Evolutionary conservation across 1,140 invertebrate genomes (phyloP).

Genomic region (Zaprionus capensis): DNA sequence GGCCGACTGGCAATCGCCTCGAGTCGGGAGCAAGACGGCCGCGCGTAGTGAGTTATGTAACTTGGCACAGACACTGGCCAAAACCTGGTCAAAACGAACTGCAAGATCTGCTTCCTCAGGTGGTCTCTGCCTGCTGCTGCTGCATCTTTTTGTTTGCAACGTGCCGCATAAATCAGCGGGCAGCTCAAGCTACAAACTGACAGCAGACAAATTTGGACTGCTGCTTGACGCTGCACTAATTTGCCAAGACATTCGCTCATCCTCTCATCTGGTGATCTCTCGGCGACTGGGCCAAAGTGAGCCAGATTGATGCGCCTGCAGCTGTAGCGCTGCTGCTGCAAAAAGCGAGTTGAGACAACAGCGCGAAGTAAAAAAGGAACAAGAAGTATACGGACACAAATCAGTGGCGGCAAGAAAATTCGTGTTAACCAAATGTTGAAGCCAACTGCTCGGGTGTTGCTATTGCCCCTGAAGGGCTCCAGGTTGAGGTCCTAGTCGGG

Average conservation of each 20-base stretch:
- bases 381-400: constrained; percentile 43
- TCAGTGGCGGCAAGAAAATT: constrained; percentile 71
- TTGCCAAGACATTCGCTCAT: constrained; percentile 79
- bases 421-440: constrained; percentile 79
- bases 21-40: constrained; percentile 56
- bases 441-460: constrained; percentile 73
- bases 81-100: constrained; percentile 39
- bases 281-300: constrained; percentile 37
- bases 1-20: constrained; percentile 74
- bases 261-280: constrained; percentile 47
- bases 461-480: constrained; percentile 53
- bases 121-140: not conserved
- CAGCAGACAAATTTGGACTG: constrained; percentile 76
- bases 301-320: constrained; percentile 78
- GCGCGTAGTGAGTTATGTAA: constrained; percentile 74
- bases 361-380: constrained; percentile 6
- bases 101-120: constrained; percentile 18
- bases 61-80: constrained; percentile 56
- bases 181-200: constrained; percentile 73
- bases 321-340: constrained; percentile 42
- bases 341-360: constrained; percentile 29
- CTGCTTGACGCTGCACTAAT: constrained; percentile 78
- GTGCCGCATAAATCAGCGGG: constrained; percentile 72
- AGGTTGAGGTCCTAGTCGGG: constrained; percentile 19
- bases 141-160: constrained; percentile 56